Percentiles rank a stretch among this genome's conserved stretches.
These are phyloP conservation scores for Scaptomyza flava DNA, from an alignment of 2,888 invertebrate genomes.

Conservation along the genomic window DNA sequence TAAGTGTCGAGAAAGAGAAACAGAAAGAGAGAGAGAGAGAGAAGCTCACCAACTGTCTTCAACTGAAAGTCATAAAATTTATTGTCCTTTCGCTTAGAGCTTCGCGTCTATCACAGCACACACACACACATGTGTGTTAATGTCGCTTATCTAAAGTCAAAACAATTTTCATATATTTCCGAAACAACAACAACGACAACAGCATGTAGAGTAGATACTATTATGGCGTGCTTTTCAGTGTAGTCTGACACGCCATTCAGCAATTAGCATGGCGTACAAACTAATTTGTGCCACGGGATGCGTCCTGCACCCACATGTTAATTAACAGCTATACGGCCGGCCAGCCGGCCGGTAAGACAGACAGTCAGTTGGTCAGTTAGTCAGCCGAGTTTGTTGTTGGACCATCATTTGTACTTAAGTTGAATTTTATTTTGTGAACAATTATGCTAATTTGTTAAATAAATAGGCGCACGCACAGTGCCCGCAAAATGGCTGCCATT, in stretches of 20 bases:
- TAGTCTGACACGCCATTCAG: constrained; percentile 79
- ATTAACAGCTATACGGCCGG: constrained; percentile 59
- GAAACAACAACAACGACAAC: constrained; percentile 17
- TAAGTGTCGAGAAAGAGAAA: constrained; percentile 32
- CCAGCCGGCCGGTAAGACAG: background rate
- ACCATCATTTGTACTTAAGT: constrained; percentile 80
- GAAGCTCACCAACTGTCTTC: constrained; percentile 49
- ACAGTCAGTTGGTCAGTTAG: constrained; percentile 1
- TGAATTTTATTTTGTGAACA: constrained; percentile 82
- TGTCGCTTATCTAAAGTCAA: constrained; percentile 83
- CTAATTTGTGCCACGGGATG: constrained; percentile 82
- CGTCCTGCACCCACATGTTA: constrained; percentile 77
- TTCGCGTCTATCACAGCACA: constrained; percentile 71
- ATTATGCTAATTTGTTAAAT: constrained; percentile 83
- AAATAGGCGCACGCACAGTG: constrained; percentile 66
- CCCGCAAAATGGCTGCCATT: constrained; percentile 65
- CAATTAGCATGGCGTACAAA: constrained; percentile 83
- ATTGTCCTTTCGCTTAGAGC: constrained; percentile 73
- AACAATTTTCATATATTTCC: constrained; percentile 83
- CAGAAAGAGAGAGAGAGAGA: background rate
- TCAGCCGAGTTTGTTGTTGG: constrained; percentile 10
- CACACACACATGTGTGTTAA: constrained; percentile 23
- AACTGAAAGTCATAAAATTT: constrained; percentile 80
- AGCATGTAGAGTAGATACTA: constrained; percentile 3
- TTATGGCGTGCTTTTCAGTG: constrained; percentile 75